Conservation (phyloP, 2,888 invertebrate species). For the Auanema sp. region DNA sequence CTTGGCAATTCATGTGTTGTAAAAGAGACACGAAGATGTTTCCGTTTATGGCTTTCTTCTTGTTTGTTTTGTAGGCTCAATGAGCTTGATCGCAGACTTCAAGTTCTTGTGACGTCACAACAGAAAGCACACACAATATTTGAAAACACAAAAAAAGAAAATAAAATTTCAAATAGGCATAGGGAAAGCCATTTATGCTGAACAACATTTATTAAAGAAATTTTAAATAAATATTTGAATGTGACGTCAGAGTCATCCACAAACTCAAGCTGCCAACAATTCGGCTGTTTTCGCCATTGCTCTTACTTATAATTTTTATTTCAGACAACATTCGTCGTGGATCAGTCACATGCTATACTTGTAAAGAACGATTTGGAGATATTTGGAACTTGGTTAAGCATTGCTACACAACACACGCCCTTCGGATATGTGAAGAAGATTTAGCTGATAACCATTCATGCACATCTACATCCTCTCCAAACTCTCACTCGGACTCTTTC, state of each 20-base stretch:
- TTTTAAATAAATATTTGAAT: not conserved
- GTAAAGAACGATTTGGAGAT: conserved; percentile 56
- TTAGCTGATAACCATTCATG: conserved; percentile 28
- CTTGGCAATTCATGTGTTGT: too few species aligned
- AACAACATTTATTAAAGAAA: conserved; percentile 1
- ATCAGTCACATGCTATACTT: conserved; percentile 55
- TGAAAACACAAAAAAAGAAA: not conserved
- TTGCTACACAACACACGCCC: conserved; percentile 53
- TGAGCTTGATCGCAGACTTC: too few species aligned
- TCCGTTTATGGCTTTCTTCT: too few species aligned
- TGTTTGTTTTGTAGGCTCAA: too few species aligned
- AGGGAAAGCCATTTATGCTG: not conserved
- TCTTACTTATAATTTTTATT: not conserved
- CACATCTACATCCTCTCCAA: conserved; percentile 43
- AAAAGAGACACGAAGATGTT: too few species aligned
- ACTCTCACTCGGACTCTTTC: conserved; percentile 30
- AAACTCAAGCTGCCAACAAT: not conserved
- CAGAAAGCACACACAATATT: not conserved
- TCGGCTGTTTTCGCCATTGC: not conserved
- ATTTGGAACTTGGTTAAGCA: conserved; percentile 61
- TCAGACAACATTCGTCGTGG: conserved; percentile 13
- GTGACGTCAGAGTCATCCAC: too few species aligned
- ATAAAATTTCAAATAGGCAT: not conserved
- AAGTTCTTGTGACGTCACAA: not conserved
- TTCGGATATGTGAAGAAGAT: conserved; percentile 55